Evolutionary conservation across 2,113 vertebrate species (phyloP).

Genomic region (Antechinus stuartii): DNA sequence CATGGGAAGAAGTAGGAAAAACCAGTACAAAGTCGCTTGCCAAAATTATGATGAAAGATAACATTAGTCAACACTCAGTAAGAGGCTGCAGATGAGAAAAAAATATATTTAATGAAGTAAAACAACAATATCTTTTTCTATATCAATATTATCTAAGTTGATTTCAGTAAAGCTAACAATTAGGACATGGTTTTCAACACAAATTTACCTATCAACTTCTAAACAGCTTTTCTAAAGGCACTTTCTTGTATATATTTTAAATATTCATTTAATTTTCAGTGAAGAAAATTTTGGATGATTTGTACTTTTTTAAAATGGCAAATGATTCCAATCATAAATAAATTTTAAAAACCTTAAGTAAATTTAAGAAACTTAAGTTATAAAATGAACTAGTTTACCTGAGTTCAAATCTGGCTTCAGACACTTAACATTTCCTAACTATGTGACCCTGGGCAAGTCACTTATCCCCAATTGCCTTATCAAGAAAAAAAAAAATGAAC

Average conservation of each 20-base stretch:
- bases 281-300: background rate
- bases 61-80: background rate
- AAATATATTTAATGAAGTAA: background rate
- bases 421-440: too few relatives aligned
- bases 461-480: too few relatives aligned
- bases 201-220: background rate
- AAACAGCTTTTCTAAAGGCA: background rate
- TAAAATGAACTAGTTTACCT: background rate
- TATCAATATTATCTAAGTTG: background rate
- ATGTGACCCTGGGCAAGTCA: too few relatives aligned
- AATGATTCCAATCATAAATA: constrained; percentile 9
- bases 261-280: background rate
- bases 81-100: background rate
- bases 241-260: background rate
- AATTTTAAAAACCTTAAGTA: background rate
- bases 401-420: too few relatives aligned
- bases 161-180: background rate
- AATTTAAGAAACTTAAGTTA: constrained; percentile 1
- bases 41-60: background rate
- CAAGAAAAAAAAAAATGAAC: background rate
- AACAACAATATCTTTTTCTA: background rate
- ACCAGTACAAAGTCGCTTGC: background rate
- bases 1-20: background rate
- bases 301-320: background rate
- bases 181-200: background rate